Conservation (phyloP, 1,140 invertebrate genomes). For the Aplysia californica region DNA sequence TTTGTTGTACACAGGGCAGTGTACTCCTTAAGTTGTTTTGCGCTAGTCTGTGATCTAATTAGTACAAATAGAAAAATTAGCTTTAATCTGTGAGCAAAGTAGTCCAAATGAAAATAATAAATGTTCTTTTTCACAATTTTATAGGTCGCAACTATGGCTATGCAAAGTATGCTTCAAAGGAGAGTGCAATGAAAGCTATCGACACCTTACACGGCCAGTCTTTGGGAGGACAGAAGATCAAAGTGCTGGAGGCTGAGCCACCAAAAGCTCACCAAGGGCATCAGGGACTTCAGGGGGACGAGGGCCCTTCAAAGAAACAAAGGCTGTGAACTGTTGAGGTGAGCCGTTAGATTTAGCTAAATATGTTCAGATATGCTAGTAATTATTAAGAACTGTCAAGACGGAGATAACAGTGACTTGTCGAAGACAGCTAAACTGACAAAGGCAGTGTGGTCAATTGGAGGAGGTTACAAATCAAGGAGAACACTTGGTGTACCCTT, state of each 20-base stretch:
- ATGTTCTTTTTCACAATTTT: slow-evolving; percentile 20
- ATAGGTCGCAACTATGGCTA: slow-evolving; percentile 79
- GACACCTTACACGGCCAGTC: slow-evolving; percentile 81
- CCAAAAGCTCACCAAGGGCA: slow-evolving; percentile 45
- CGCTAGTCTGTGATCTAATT: too few species aligned
- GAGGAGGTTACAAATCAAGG: not conserved
- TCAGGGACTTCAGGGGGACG: slow-evolving; percentile 28
- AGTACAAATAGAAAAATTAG: too few species aligned
- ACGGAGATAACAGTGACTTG: not conserved
- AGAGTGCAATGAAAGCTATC: slow-evolving; percentile 84
- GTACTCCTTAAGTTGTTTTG: too few species aligned
- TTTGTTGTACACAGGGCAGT: too few species aligned
- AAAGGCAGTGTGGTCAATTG: not conserved
- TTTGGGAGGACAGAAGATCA: slow-evolving; percentile 77
- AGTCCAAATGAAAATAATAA: slow-evolving; percentile 2
- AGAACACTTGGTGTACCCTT: not conserved
- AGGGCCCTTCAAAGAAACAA: slow-evolving; percentile 40
- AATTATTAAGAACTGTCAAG: not conserved
- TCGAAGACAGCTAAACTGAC: not conserved
- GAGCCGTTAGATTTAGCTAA: too few species aligned
- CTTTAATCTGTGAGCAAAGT: too few species aligned
- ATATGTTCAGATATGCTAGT: too few species aligned
- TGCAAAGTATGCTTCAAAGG: slow-evolving; percentile 85
- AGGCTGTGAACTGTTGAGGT: slow-evolving; percentile 17
- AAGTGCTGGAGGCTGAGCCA: slow-evolving; percentile 92